Base-by-base conservation (phyloP, 2,113 vertebrate genomes). In the Catharus fuscescens region DNA sequence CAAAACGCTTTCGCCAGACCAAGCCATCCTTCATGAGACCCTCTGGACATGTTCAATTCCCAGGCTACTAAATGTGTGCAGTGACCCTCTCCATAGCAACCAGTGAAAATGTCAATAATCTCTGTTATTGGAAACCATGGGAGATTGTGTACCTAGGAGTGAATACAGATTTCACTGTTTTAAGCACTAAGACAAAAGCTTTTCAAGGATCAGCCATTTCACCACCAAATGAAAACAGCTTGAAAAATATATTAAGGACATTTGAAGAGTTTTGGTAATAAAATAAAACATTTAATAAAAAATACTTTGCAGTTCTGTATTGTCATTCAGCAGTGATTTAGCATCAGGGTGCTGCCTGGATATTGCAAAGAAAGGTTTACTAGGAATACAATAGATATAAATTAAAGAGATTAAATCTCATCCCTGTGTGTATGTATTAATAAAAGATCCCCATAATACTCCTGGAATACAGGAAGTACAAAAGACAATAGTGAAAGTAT, bases 401-500 rank as follows among this genome's bases (percentile, higher is more conserved):
- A 96, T 94, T 86, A 57, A 80, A 90, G 88, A 95, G 82, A 94
- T 92, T 94, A 89, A 87, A 95, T 92, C 89, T 93, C 89, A 60
- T 91, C 40, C 65, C 50, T 1, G 1, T 52, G 32, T 93, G 24
- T 81, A 72, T 74, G 77, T 86, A 70, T 97, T 95, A 93, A 92
- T 91, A 93, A 91, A 93, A 94, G 29, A 89, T 74, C n/a, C 31
- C 25, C 34, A 47, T 77, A 90, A 80, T 82, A 88, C 38, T 77
- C 24, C 61, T 86, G 47, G 74, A 94, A 95, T 92, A 53, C 28
- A 91, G 76, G 38, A 93, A 93, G 42, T 36, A 90, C 73, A 77
- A 94, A 77, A 80, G 82, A 80, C 72, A 88, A 85, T 72, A 92
- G 77, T 3, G 2, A 64, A 89, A 73, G 53, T 64, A 67, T 64